Evolutionary conservation across 2,797 vertebrate genomes (phyloP).

Genomic region (Enteromius paludinosus): DNA sequence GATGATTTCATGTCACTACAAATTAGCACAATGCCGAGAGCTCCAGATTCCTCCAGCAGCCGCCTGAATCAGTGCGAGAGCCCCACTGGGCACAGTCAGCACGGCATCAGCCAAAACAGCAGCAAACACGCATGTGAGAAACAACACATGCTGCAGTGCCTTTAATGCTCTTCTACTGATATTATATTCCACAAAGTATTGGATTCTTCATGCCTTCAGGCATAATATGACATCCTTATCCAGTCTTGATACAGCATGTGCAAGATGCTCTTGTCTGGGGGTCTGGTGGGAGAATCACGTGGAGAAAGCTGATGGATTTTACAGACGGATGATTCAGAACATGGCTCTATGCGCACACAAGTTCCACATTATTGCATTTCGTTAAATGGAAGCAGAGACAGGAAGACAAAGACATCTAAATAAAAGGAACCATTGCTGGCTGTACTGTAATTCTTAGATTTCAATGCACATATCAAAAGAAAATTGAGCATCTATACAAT

Average conservation of each 20-base stretch:
- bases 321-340: slow-evolving; percentile 16
- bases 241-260: not conserved
- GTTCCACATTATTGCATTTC: not conserved
- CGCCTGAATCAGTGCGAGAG: slow-evolving; percentile 61
- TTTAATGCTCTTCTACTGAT: slow-evolving; percentile 14
- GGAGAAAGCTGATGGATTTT: not conserved
- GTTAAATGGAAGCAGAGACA: not conserved
- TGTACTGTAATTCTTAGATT: not conserved
- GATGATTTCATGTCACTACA: slow-evolving; percentile 68
- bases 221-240: not conserved
- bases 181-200: slow-evolving; percentile 1
- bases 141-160: not conserved
- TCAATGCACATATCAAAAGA: not conserved
- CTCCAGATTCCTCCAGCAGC: slow-evolving; percentile 50
- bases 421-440: not conserved
- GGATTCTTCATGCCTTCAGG: not conserved
- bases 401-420: slow-evolving; percentile 9
- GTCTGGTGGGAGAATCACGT: slow-evolving; percentile 20
- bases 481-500: not conserved
- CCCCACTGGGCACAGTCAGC: slow-evolving; percentile 39
- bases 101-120: slow-evolving; percentile 59
- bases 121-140: slow-evolving; percentile 36
- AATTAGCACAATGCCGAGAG: slow-evolving; percentile 67
- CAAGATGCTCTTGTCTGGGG: not conserved
- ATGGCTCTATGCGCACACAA: not conserved